Conservation (phyloP, 2,888 invertebrate species). For the Chloromyia formosa region DNA sequence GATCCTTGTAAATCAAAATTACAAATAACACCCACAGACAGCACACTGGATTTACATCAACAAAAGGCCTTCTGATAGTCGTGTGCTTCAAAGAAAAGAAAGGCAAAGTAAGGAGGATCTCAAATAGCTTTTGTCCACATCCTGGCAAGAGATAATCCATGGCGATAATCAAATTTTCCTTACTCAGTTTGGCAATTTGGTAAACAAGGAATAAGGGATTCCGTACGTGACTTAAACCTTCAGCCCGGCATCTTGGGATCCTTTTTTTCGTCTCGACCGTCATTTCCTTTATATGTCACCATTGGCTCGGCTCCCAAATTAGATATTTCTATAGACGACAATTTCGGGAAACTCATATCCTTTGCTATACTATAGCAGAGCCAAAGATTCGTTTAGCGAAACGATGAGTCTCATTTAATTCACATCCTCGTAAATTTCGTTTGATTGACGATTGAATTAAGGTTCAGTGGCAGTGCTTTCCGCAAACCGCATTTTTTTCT, state of each 20-base stretch:
- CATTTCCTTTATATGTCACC: conserved; percentile 16
- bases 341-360: conserved; percentile 2
- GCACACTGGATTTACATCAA: no score
- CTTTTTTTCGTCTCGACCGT: not conserved
- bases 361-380: not conserved
- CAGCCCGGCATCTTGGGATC: not conserved
- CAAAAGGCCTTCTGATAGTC: no score
- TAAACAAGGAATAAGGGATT: conserved; percentile 34
- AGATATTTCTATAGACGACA: conserved; percentile 2
- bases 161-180: conserved; percentile 39
- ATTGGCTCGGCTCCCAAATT: not conserved
- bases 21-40: no score
- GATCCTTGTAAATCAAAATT: no score
- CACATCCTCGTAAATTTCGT: conserved; percentile 36
- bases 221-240: conserved; percentile 20
- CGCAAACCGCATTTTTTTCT: not conserved
- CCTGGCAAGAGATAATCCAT: conserved; percentile 29
- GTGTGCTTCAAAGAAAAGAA: not conserved
- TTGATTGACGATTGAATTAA: conserved; percentile 37
- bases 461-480: not conserved
- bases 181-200: conserved; percentile 34
- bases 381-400: not conserved
- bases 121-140: conserved; percentile 10
- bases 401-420: conserved; percentile 10
- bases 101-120: not conserved